phyloP scores from a whole-genome alignment of 2,113 vertebrate genomes.

The Scomber japonicus region DNA sequence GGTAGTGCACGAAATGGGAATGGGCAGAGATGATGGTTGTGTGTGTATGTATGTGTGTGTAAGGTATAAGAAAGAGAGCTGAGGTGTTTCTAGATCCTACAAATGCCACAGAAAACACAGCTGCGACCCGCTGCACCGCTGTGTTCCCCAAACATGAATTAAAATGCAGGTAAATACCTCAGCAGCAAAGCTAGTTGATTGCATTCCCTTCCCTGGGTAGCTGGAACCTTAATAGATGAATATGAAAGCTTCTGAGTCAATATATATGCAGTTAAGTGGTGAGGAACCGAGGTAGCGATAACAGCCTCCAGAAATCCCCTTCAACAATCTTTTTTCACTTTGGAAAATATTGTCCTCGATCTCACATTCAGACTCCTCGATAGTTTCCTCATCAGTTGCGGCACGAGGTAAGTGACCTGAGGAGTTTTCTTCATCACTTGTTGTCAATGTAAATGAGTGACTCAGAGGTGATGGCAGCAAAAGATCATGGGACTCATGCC shows the following conservation, averaged over 20 bases:
- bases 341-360: slow-evolving; percentile 30
- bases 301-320: slow-evolving; percentile 58
- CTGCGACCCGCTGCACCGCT: slow-evolving; percentile 6
- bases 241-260: slow-evolving; percentile 82
- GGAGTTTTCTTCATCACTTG: slow-evolving; percentile 34
- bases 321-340: slow-evolving; percentile 17
- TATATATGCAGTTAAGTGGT: slow-evolving; percentile 81
- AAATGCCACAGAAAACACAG: background rate
- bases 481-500: slow-evolving; percentile 21
- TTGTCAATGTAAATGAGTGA: slow-evolving; percentile 42
- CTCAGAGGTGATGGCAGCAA: slow-evolving; percentile 18
- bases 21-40: slow-evolving; percentile 31
- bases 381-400: slow-evolving; percentile 22
- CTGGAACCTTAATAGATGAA: slow-evolving; percentile 74
- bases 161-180: slow-evolving; percentile 80
- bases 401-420: background rate
- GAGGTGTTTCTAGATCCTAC: background rate
- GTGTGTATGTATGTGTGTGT: slow-evolving; percentile 5
- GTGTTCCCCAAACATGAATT: slow-evolving; percentile 68
- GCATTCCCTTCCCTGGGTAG: slow-evolving; percentile 72
- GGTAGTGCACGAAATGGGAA: slow-evolving; percentile 56
- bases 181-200: slow-evolving; percentile 76
- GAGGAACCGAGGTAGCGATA: slow-evolving; percentile 58
- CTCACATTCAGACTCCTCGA: slow-evolving; percentile 16
- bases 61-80: background rate